phyloP scores from a whole-genome alignment of 2,797 vertebrate species.

The Sciaenops ocellatus region DNA sequence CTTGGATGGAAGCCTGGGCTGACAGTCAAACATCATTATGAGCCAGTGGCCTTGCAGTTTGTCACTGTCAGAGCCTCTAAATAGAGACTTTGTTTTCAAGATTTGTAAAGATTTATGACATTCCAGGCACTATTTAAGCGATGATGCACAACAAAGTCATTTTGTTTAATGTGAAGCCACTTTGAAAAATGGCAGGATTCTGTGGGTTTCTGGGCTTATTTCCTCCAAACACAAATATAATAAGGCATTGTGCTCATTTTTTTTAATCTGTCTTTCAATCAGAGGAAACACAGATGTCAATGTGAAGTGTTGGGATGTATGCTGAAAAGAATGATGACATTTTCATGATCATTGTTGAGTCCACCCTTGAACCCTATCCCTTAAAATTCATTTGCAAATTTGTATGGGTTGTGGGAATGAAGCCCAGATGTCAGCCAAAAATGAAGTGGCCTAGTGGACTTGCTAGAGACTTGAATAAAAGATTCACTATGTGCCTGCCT shows the following conservation, averaged over 20 bases:
- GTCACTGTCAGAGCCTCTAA: conserved; percentile 83
- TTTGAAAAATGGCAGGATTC: conserved; percentile 78
- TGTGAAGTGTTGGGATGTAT: conserved; percentile 50
- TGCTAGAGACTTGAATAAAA: conserved; percentile 32
- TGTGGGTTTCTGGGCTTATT: conserved; percentile 65
- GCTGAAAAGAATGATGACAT: conserved; percentile 69
- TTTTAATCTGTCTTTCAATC: conserved; percentile 56
- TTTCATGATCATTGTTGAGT: conserved; percentile 43
- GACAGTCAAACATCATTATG: conserved; percentile 84
- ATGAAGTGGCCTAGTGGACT: conserved; percentile 9
- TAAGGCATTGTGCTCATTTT: conserved; percentile 58
- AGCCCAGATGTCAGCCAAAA: conserved; percentile 10
- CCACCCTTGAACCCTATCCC: conserved; percentile 56
- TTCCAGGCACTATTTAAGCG: conserved; percentile 76
- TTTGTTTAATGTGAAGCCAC: conserved; percentile 80
- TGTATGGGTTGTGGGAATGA: conserved; percentile 15
- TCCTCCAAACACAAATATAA: conserved; percentile 69
- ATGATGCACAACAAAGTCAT: conserved; percentile 81
- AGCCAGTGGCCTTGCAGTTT: conserved; percentile 80
- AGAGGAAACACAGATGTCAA: conserved; percentile 56
- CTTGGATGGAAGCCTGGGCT: conserved; percentile 72
- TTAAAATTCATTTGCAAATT: conserved; percentile 45
- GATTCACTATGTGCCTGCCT: conserved; percentile 22
- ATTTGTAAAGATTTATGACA: conserved; percentile 83
- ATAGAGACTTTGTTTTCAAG: conserved; percentile 85